Base-by-base conservation (phyloP, 2,888 invertebrate genomes). In the Agonum fuliginosum region DNA sequence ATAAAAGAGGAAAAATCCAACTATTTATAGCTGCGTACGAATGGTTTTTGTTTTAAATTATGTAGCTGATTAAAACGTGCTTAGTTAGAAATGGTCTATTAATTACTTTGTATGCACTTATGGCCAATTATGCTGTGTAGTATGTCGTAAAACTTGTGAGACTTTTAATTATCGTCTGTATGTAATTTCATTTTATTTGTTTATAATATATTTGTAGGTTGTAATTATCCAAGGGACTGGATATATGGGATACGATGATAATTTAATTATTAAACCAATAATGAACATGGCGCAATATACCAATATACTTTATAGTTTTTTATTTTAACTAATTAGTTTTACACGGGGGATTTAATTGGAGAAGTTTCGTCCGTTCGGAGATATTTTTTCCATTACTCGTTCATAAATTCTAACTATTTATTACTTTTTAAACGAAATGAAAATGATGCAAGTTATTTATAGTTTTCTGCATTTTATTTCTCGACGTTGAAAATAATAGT, bases 71-170 rank as follows among this genome's bases (percentile, higher is more conserved):
- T 75, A 75, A 75, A 75, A 43, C 67, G 51, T 75, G 75, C 48
- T 75, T 75, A 75, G 37, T 48, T 67, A 75, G 65, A 75, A 75
- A 67, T 75, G 24, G 73, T 62, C 41, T 73, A 62, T 73, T 75
- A 75, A 75, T 75, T 67, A 75, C 67, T 48, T 75, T 75, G 75
- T 75, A 75, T 75, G 75, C 75, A 75, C 75, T 75, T 75, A 67
- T 67, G 51, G 67, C 51, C 75, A 75, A 67, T 75, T 75, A 75
- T 75, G 46, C 51, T 75, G 67, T 75, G 12, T 75, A 75, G 34
- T 51, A 67, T 34, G 12, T 75, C 67, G 51, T 75, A 75, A 75
- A 75, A 67, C 74, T 70, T 70, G 2, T 14, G 27, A 41, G 67
- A 67, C 67, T 67, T 70, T 70, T 75, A 48, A 65, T 62, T 75